Percentiles rank a stretch among this genome's conserved stretches.
Conservation (phyloP, 2,113 vertebrate species). For the Salminus brasiliensis region DNA sequence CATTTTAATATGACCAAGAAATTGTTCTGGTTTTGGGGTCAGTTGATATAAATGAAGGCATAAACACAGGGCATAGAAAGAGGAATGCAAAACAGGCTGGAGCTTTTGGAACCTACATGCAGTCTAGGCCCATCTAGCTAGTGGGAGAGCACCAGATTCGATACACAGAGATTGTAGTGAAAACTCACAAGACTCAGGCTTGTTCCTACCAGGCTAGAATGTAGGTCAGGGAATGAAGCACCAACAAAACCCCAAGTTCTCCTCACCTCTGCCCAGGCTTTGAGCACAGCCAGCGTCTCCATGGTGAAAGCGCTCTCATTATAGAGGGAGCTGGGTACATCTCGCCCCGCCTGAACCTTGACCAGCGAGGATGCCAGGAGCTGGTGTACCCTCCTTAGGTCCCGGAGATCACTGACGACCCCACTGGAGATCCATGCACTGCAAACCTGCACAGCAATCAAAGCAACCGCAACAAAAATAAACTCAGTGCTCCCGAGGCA, state of each 20-base stretch:
- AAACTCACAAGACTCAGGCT: not conserved
- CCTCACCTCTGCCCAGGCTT: conserved; percentile 93
- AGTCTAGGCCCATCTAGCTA: not conserved
- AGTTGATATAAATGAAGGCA: not conserved
- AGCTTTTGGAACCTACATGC: not conserved
- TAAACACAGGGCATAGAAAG: not conserved
- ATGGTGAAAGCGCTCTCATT: conserved; percentile 90
- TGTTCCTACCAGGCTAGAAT: not conserved
- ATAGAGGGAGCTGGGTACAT: conserved; percentile 80
- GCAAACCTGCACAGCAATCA: conserved; percentile 81
- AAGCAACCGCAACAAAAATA: not conserved
- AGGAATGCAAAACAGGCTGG: not conserved
- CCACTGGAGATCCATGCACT: conserved; percentile 93
- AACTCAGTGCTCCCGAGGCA: not conserved
- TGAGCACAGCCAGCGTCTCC: conserved; percentile 91
- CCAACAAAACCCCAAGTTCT: not conserved
- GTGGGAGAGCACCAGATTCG: not conserved
- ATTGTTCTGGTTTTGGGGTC: no score
- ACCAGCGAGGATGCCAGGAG: conserved; percentile 88
- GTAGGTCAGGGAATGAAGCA: not conserved
- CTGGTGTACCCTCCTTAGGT: conserved; percentile 90
- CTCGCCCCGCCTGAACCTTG: conserved; percentile 86
- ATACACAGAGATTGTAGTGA: not conserved
- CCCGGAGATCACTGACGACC: conserved; percentile 87
- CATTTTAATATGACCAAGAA: no score